phyloP scores from a whole-genome alignment of 2,797 vertebrate genomes.

The Hypotaenidia philippensis region DNA sequence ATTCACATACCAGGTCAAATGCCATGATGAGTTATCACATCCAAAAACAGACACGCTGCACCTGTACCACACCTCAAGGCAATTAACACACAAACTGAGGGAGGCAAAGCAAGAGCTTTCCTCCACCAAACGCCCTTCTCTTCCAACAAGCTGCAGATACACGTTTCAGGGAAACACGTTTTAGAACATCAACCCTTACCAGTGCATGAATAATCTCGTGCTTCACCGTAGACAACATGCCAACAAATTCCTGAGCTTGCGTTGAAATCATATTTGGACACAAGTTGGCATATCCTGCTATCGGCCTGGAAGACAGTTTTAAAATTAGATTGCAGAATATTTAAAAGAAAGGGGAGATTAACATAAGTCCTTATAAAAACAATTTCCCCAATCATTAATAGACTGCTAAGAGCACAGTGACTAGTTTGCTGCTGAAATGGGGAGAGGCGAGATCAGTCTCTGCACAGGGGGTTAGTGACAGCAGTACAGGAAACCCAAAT shows the following conservation, averaged over 20 bases:
- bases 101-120: neutral
- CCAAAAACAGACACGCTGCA: neutral
- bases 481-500: neutral
- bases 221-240: slow-evolving; percentile 97
- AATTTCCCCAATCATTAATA: neutral
- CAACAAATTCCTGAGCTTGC: slow-evolving; percentile 93
- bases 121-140: neutral
- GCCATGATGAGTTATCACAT: neutral
- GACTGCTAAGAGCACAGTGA: neutral
- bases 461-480: neutral
- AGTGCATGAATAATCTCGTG: slow-evolving; percentile 97
- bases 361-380: neutral
- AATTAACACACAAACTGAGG: neutral
- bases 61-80: neutral
- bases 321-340: neutral
- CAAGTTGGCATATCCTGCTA: slow-evolving; percentile 97
- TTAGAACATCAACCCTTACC: slow-evolving; percentile 78
- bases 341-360: neutral
- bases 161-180: neutral
- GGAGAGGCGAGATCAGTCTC: neutral
- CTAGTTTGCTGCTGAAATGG: neutral
- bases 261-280: slow-evolving; percentile 97
- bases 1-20: neutral
- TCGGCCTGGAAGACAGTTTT: slow-evolving; percentile 82
- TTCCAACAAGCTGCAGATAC: neutral